Percentiles rank a stretch among this genome's conserved stretches.
phyloP scores from a whole-genome alignment of 2,797 vertebrate species.

The Anguilla anguilla region DNA sequence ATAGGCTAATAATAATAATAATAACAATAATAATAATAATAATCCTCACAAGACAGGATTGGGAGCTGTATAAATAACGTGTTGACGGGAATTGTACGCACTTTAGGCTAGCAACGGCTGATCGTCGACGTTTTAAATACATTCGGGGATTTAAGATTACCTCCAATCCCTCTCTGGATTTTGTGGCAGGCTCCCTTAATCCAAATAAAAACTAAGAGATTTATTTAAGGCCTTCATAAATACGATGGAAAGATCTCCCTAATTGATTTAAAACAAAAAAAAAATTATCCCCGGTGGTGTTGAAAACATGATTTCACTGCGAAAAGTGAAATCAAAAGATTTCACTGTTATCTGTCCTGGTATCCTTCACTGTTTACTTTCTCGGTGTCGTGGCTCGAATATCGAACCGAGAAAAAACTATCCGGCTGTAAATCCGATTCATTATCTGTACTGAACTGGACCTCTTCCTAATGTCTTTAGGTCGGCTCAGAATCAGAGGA shows the following conservation, averaged over 20 bases:
- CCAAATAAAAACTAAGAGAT: slow-evolving; percentile 25
- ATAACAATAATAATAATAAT: background rate
- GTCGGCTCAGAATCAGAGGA: slow-evolving; percentile 67
- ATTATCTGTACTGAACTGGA: slow-evolving; percentile 33
- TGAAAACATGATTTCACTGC: background rate
- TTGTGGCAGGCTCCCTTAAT: slow-evolving; percentile 28
- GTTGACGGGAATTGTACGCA: background rate
- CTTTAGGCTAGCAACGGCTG: slow-evolving; percentile 21
- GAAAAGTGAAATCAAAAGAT: background rate
- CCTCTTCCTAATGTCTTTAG: slow-evolving; percentile 62
- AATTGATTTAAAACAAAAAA: background rate
- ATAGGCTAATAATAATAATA: background rate
- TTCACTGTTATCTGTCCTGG: background rate
- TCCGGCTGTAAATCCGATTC: background rate
- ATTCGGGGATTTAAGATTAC: slow-evolving; percentile 19
- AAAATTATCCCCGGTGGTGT: background rate
- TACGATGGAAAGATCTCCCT: slow-evolving; percentile 10
- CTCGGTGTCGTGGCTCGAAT: background rate
- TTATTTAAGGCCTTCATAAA: slow-evolving; percentile 24
- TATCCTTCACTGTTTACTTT: slow-evolving; percentile 9
- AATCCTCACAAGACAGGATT: background rate
- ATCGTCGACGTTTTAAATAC: slow-evolving; percentile 34
- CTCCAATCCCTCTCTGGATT: slow-evolving; percentile 17
- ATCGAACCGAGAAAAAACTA: background rate
- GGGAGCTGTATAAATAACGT: slow-evolving; percentile 1